Base-by-base conservation (phyloP, 2,888 invertebrate genomes). In the Drosophila multiciliata region DNA sequence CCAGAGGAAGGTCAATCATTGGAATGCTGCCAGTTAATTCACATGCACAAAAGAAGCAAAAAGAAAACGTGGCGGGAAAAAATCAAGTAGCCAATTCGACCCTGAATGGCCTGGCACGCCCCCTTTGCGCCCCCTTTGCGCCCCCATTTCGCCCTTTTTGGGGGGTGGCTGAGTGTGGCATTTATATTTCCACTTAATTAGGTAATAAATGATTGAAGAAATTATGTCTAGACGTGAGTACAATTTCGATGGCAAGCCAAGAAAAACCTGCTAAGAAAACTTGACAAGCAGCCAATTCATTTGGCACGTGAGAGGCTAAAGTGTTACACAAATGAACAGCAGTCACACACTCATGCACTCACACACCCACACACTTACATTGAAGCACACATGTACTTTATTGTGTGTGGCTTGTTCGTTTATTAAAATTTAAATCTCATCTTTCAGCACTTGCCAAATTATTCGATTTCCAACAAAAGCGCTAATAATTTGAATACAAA, bases 181-280 rank as follows among this genome's bases (percentile, higher is more conserved):
- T 89, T 87, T 87, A 89, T 87, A 83, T 90, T 92, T 92, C 91
- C 92, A 92, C 92, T 92, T 93, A 93, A 92, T 93, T 92, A 91
- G 91, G 91, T 92, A 92, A 92, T 92, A 92, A 92, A 92, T 92
- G 93, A 92, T 92, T 92, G 92, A 92, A 90, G 92, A 93, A 92
- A 92, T 92, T 92, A 92, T 92, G 92, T 92, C 92, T 92, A 92
- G 93, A 92, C 93, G 92, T 93, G 92, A 93, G 91, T 89, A 82
- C 87, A 91, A 92, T 92, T 91, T 83, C 89, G 87, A 92, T 90
- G 80, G 73, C 72, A 71, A 69, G 58, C 59, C 60, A 72, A 50
- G 33, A 53, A 55, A 55, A 71, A 48, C 57, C 52, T 33, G 58
- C 67, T 20, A 38, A 40, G 53, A 58, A 54, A 78, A 71, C 65